Evolutionary conservation across 2,888 invertebrate genomes (phyloP).

Genomic region (Branchinecta sandiegonensis): DNA sequence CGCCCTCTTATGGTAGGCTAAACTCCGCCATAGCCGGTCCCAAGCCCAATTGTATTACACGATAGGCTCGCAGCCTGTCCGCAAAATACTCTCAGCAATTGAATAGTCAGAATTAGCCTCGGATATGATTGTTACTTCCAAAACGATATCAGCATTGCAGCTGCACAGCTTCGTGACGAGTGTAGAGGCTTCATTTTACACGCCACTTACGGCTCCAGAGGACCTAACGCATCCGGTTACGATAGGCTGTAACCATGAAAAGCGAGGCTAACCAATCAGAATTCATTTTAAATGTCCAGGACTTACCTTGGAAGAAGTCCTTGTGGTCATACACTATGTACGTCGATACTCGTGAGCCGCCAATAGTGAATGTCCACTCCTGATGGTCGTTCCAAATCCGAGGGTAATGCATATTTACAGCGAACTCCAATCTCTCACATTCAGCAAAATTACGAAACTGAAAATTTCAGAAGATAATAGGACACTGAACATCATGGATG

Average conservation of each 20-base stretch:
- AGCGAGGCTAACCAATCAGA: constrained; percentile 18
- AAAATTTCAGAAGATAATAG: constrained; percentile 20
- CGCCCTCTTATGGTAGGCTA: too few relatives aligned
- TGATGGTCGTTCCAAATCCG: constrained; percentile 92
- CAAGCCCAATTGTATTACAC: too few relatives aligned
- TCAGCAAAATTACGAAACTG: constrained; percentile 75
- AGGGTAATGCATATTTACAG: constrained; percentile 74
- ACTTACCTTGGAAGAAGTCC: constrained; percentile 68
- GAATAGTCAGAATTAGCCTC: too few relatives aligned
- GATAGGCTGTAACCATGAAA: background rate
- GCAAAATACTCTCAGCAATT: too few relatives aligned
- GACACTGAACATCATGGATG: too few relatives aligned
- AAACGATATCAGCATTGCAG: too few relatives aligned
- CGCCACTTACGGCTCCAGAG: too few relatives aligned
- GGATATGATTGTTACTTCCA: too few relatives aligned
- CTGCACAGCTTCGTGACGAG: background rate
- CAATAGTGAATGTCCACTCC: constrained; percentile 77
- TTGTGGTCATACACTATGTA: constrained; percentile 88
- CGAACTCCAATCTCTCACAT: constrained; percentile 88
- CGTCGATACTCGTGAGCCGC: constrained; percentile 84
- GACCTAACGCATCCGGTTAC: too few relatives aligned
- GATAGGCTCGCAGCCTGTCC: too few relatives aligned
- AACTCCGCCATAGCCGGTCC: too few relatives aligned
- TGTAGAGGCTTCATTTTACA: background rate
- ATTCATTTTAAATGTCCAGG: background rate